Base-by-base conservation (phyloP, 2,113 vertebrate species). In the Tangachromis dhanisi region DNA sequence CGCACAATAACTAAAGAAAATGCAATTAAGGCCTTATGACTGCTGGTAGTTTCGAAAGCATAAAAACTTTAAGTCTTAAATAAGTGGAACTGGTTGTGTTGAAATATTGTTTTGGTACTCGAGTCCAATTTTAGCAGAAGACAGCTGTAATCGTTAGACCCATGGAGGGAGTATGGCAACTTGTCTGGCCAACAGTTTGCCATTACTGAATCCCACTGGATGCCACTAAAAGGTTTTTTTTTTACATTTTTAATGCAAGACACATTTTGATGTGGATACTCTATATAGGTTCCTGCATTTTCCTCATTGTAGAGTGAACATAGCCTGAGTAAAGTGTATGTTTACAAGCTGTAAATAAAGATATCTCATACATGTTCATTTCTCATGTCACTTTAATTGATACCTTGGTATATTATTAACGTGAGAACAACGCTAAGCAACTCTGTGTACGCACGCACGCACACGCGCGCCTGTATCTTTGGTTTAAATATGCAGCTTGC, bases 321-420 rank as follows among this genome's bases (percentile, higher is more conserved):
- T 86, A 90, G 82, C 42, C 35, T 31, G 47, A 93, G 86, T 90
- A 85, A 93, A 91, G 38, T 57, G 87, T 92, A 86, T 93, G 93
- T 93, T 94, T 94, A 90, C 92, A 91, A 88, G 78, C 84, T 93
- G 90, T 91, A 94, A 96, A 97, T 96, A 96, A 97, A 96, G 26
- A 93, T 47, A 61, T 93, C 57, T 82, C 81, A 85, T 59, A 88
- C 61, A 55, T 80, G 51, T 61, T 73, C 8, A 5, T 54, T 73
- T 89, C 45, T 88, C 55, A 2, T 68, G 85, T 90, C 68, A 88
- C 45, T 95, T 93, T 94, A 92, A 90, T 95, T 88, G 57, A 6
- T 45, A 68, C 61, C 3, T 40, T 63, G 6, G 61, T 68, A 21
- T 21, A 68, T 81, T 24, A 42, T 80, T 33, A 47, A 3, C 17